phyloP scores from a whole-genome alignment of 2,888 invertebrate genomes.

The Andrena dorsata region DNA sequence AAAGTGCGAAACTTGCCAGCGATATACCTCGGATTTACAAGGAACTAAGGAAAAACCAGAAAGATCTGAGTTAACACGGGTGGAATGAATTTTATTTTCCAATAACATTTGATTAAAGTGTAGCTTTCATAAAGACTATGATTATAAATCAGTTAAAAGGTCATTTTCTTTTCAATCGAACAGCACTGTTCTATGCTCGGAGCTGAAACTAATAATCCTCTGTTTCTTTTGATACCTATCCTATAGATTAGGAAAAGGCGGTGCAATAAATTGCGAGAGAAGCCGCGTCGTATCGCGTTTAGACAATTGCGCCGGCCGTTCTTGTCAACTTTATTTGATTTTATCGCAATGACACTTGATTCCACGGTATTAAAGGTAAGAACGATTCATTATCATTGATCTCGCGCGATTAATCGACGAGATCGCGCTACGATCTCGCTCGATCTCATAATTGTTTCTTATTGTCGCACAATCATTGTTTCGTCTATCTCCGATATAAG shows the following conservation, averaged over 20 bases:
- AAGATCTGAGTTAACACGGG: conserved; percentile 6
- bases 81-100: not conserved
- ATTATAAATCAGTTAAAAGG: too few species aligned
- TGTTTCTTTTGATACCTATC: not conserved
- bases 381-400: conserved; percentile 10
- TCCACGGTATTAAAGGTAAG: not conserved
- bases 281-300: not conserved
- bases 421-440: not conserved
- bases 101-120: not conserved
- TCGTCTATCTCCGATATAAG: not conserved
- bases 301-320: not conserved
- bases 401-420: not conserved
- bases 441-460: not conserved
- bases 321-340: conserved; percentile 16
- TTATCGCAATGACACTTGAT: conserved; percentile 18
- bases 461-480: not conserved
- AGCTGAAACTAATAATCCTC: not conserved
- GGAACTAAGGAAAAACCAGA: conserved; percentile 29
- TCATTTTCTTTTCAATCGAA: not conserved
- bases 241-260: too few species aligned
- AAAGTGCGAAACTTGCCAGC: conserved; percentile 15
- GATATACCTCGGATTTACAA: conserved; percentile 56
- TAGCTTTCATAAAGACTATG: not conserved
- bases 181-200: not conserved
- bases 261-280: not conserved